Conservation (phyloP, 2,888 invertebrate genomes). For the Eilema caniola region DNA sequence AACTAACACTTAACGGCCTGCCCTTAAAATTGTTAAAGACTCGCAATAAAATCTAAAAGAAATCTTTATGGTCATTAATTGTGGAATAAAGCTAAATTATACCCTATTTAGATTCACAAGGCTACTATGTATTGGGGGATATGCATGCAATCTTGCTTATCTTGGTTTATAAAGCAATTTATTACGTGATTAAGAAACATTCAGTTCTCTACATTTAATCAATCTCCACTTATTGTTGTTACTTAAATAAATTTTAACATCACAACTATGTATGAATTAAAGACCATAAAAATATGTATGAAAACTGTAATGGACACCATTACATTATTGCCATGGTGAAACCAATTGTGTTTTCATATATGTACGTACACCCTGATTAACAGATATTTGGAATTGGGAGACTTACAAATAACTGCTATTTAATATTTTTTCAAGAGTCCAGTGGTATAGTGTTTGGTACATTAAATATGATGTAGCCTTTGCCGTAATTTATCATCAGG, state of each 20-base stretch:
- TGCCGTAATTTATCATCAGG: no score
- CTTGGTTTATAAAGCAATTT: conserved; percentile 11
- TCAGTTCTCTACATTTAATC: background rate
- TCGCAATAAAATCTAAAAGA: conserved; percentile 65
- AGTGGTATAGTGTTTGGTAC: background rate
- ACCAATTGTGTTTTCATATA: conserved; percentile 55
- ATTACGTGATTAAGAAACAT: conserved; percentile 5
- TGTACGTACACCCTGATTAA: conserved; percentile 42
- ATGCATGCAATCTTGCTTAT: conserved; percentile 35
- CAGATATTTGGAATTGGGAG: no score
- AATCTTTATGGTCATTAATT: conserved; percentile 63
- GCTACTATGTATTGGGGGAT: conserved; percentile 45
- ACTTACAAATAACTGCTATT: no score
- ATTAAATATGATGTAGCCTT: background rate
- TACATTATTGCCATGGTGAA: conserved; percentile 41
- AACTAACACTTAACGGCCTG: conserved; percentile 74
- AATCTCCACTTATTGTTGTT: conserved; percentile 3
- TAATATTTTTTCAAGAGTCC: background rate
- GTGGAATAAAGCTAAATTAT: conserved; percentile 56
- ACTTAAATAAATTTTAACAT: background rate
- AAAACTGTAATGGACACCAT: conserved; percentile 42
- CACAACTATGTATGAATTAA: conserved; percentile 22
- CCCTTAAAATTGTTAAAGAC: conserved; percentile 73
- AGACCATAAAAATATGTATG: conserved; percentile 39
- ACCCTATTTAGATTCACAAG: conserved; percentile 38